Percentiles rank a stretch among this genome's conserved stretches.
These are phyloP conservation scores for Nebria ingens DNA, from an alignment of 1,140 invertebrate species.

Conservation along the genomic window DNA sequence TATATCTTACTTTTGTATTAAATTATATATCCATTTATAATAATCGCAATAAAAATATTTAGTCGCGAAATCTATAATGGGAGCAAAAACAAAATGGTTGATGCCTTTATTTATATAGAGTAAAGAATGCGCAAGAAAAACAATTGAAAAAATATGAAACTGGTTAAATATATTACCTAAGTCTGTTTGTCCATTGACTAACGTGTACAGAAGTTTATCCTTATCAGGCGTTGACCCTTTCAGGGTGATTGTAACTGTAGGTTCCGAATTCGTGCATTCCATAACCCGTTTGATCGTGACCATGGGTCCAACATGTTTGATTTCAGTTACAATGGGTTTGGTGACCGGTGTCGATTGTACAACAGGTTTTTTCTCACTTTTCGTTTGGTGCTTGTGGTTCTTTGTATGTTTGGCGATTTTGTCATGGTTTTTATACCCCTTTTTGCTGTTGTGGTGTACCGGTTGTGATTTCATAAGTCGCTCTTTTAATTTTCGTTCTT, in stretches of 20 bases:
- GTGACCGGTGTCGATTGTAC: constrained; percentile 31
- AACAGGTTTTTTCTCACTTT: constrained; percentile 20
- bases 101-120: neutral
- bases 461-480: neutral
- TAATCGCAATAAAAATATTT: no score
- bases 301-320: constrained; percentile 44
- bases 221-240: constrained; percentile 63
- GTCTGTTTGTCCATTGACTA: constrained; percentile 59
- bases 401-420: no score
- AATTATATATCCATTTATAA: neutral
- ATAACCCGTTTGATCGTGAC: constrained; percentile 62
- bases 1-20: neutral
- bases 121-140: neutral
- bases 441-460: no score
- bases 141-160: neutral
- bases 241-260: constrained; percentile 63
- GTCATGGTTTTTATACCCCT: constrained; percentile 14
- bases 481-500: constrained; percentile 11
- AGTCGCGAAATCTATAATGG: no score
- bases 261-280: constrained; percentile 50
- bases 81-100: no score
- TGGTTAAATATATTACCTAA: constrained; percentile 13
- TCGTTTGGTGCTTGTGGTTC: constrained; percentile 15
- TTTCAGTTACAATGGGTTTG: no score
- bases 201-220: constrained; percentile 60